A percentile compares a stretch with the other conserved stretches of the same genome.
phyloP scores from a whole-genome alignment of 2,888 invertebrate species.

The Adelphocoris suturalis region DNA sequence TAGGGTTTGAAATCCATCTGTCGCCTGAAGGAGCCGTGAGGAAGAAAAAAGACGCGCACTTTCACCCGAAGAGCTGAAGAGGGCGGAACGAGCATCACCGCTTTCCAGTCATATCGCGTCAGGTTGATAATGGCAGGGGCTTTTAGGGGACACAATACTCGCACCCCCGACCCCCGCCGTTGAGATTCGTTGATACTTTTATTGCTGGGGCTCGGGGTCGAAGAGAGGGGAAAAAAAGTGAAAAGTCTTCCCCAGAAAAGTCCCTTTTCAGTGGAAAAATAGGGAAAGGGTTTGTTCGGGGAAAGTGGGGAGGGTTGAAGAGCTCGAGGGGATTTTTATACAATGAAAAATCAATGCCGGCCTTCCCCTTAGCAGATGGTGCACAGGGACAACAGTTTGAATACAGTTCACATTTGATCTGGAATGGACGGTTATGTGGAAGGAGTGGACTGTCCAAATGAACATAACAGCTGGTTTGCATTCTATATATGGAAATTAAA shows the following conservation, averaged over 20 bases:
- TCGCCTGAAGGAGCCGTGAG: constrained; percentile 27
- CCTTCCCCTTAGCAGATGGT: constrained; percentile 5
- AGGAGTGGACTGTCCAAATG: neutral
- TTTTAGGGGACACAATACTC: constrained; percentile 46
- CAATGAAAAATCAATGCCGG: constrained; percentile 21
- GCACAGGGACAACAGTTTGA: neutral
- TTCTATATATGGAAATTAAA: too few species aligned
- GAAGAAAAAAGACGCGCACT: constrained; percentile 33
- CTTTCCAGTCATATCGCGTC: constrained; percentile 45
- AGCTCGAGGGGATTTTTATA: constrained; percentile 26
- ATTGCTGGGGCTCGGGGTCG: constrained; percentile 28
- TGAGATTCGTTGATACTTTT: constrained; percentile 36
- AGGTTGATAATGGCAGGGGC: constrained; percentile 50
- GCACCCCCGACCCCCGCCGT: neutral
- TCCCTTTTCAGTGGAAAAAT: constrained; percentile 21
- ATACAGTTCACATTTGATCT: constrained; percentile 19
- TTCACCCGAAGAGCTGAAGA: constrained; percentile 21
- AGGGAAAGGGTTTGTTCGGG: constrained; percentile 36
- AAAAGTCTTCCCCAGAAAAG: constrained; percentile 29
- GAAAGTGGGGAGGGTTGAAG: constrained; percentile 19
- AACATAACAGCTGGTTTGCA: too few species aligned
- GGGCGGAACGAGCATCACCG: constrained; percentile 29
- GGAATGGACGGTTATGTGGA: neutral
- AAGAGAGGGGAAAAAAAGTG: neutral
- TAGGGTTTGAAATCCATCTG: constrained; percentile 28